These are phyloP conservation scores for Alentia gelatinosa DNA, from an alignment of 2,888 invertebrate species.

Conservation along the genomic window DNA sequence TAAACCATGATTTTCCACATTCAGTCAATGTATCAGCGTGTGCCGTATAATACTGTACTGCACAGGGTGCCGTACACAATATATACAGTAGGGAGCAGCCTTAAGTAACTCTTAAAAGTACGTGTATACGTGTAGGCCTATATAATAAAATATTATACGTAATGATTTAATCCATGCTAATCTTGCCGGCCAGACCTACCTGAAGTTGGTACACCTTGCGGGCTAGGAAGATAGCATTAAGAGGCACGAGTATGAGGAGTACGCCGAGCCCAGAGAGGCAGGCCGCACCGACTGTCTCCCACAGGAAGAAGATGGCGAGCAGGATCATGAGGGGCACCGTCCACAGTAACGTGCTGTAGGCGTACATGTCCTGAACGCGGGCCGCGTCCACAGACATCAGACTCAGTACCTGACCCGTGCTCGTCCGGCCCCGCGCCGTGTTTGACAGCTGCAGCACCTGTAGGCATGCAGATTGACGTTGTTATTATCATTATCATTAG, in stretches of 20 bases:
- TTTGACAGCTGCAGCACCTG: constrained; percentile 49
- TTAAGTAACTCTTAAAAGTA: too few relatives aligned
- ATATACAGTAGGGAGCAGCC: too few relatives aligned
- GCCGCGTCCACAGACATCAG: constrained; percentile 57
- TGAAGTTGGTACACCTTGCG: neutral
- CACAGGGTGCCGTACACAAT: too few relatives aligned
- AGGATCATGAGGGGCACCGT: constrained; percentile 42
- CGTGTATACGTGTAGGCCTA: too few relatives aligned
- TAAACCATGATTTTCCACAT: too few relatives aligned
- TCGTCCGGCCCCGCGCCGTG: neutral
- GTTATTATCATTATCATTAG: too few relatives aligned
- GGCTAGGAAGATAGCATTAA: constrained; percentile 48
- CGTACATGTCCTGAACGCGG: constrained; percentile 52
- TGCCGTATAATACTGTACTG: too few relatives aligned
- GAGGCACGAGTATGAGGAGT: constrained; percentile 26
- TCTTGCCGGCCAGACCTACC: constrained; percentile 7
- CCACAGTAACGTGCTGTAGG: constrained; percentile 55
- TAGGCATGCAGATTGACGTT: too few relatives aligned
- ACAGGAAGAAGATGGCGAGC: constrained; percentile 36
- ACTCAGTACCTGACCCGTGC: constrained; percentile 48
- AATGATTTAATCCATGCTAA: too few relatives aligned
- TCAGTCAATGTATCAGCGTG: too few relatives aligned
- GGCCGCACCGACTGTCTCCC: neutral
- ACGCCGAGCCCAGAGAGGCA: constrained; percentile 44
- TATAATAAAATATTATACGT: too few relatives aligned